Conservation (phyloP, 37 sponge, comb jelly and placozoan genomes). For the Bolinopsis microptera region DNA sequence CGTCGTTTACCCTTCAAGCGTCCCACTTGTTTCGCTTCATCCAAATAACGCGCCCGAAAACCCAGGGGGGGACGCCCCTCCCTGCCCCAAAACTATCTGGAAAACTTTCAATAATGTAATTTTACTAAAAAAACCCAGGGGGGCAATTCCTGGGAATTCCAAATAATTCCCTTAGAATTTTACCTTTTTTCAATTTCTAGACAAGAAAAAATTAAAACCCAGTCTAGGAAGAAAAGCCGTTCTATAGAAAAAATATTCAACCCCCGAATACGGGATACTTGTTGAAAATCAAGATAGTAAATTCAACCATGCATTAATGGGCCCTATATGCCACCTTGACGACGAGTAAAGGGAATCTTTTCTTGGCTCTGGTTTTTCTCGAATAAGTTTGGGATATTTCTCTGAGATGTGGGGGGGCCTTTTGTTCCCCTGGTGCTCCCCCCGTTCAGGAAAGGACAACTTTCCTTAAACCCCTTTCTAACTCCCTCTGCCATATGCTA, state of each 20-base stretch:
- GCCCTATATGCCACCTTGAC: background rate
- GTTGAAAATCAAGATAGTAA: background rate
- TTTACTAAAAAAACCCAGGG: too few species aligned
- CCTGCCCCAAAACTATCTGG: slow-evolving; percentile 72
- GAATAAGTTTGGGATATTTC: slow-evolving; percentile 39
- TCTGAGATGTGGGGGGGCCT: background rate
- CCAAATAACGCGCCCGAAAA: slow-evolving; percentile 77
- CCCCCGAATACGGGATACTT: too few species aligned
- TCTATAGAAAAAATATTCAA: too few species aligned
- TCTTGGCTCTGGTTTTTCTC: slow-evolving; percentile 54
- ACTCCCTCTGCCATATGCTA: background rate
- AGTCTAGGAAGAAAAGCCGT: background rate
- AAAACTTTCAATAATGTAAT: too few species aligned
- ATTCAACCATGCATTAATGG: background rate
- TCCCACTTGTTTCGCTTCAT: slow-evolving; percentile 78
- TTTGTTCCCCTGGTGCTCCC: too few species aligned
- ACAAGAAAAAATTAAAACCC: background rate
- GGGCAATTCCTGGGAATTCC: too few species aligned
- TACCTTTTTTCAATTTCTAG: background rate
- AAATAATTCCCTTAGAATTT: too few species aligned
- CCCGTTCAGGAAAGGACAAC: background rate
- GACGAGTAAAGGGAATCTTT: slow-evolving; percentile 5
- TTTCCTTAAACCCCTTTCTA: background rate
- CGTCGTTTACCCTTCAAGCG: slow-evolving; percentile 71
- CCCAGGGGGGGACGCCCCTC: slow-evolving; percentile 69